Conservation (phyloP, 1,140 invertebrate genomes). For the Drosophila sp. region DNA sequence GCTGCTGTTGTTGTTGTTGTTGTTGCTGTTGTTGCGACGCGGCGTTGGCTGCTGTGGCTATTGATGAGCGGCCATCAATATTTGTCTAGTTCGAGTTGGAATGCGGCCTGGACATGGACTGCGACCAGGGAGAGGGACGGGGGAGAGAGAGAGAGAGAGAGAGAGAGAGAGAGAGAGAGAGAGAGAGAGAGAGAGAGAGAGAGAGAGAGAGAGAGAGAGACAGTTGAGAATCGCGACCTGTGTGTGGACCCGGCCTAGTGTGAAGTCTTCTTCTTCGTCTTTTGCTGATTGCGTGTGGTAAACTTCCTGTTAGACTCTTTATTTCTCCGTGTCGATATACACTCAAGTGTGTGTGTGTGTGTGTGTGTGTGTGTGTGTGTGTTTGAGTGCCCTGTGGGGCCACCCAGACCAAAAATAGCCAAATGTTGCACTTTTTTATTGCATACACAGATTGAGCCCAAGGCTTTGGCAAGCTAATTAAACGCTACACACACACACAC, state of each 20-base stretch:
- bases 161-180: slow-evolving; percentile 9
- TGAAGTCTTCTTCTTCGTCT: slow-evolving; percentile 35
- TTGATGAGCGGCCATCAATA: slow-evolving; percentile 82
- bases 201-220: slow-evolving; percentile 6
- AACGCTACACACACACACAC: slow-evolving; percentile 55
- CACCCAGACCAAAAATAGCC: slow-evolving; percentile 39
- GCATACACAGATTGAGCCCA: slow-evolving; percentile 63
- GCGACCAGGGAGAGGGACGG: no score
- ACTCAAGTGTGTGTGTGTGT: neutral
- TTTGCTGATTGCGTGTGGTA: slow-evolving; percentile 76
- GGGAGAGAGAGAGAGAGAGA: slow-evolving; percentile 6
- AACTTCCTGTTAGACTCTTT: slow-evolving; percentile 72
- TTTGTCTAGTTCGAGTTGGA: slow-evolving; percentile 81
- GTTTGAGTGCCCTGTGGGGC: slow-evolving; percentile 29
- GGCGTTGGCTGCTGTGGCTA: slow-evolving; percentile 57
- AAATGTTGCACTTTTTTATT: slow-evolving; percentile 56
- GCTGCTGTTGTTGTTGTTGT: slow-evolving; percentile 29
- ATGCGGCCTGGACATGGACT: slow-evolving; percentile 55
- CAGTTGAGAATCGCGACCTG: slow-evolving; percentile 28
- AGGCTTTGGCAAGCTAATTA: slow-evolving; percentile 72
- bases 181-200: slow-evolving; percentile 4
- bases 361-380: slow-evolving; percentile 1
- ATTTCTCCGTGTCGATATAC: neutral
- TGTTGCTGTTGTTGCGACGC: slow-evolving; percentile 45
- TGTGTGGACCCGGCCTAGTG: slow-evolving; percentile 50